These are phyloP conservation scores for Agelas oroides DNA, from an alignment of 37 sponge, comb jelly and placozoan genomes.

Conservation along the genomic window DNA sequence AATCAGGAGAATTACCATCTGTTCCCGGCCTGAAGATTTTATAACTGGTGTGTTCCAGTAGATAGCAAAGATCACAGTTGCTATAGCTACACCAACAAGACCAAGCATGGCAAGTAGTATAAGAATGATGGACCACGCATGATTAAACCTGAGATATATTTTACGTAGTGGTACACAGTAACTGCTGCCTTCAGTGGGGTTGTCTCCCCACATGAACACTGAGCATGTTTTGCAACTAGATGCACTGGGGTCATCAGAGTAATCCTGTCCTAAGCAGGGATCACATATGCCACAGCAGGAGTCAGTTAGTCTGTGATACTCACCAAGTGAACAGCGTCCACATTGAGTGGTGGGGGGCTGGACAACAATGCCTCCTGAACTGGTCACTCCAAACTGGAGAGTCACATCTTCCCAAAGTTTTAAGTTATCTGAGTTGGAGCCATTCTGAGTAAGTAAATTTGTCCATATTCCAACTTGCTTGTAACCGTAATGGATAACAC, in stretches of 20 bases:
- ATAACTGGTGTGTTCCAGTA: conserved; percentile 54
- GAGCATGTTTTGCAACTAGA: conserved; percentile 60
- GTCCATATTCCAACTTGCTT: conserved; percentile 47
- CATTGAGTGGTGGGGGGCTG: conserved; percentile 47
- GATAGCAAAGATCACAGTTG: conserved; percentile 14
- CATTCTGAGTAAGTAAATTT: neutral
- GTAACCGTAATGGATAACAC: neutral
- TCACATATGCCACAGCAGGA: conserved; percentile 82
- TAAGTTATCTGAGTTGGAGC: neutral
- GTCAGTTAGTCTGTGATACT: conserved; percentile 15
- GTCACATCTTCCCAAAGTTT: neutral
- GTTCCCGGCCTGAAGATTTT: conserved; percentile 65
- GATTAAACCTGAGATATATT: neutral
- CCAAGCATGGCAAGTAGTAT: conserved; percentile 21
- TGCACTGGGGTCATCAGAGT: conserved; percentile 13
- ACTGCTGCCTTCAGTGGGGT: conserved; percentile 60
- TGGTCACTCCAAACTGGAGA: conserved; percentile 65
- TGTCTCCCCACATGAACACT: conserved; percentile 57
- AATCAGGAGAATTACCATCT: conserved; percentile 30
- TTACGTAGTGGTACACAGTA: conserved; percentile 48
- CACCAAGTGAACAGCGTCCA: conserved; percentile 55
- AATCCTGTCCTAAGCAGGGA: conserved; percentile 65
- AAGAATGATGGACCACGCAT: conserved; percentile 3
- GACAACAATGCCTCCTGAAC: neutral
- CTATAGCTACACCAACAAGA: conserved; percentile 2